These are phyloP conservation scores for Macaca mulatta DNA, from an alignment of 2,113 vertebrate species.

Conservation along the genomic window DNA sequence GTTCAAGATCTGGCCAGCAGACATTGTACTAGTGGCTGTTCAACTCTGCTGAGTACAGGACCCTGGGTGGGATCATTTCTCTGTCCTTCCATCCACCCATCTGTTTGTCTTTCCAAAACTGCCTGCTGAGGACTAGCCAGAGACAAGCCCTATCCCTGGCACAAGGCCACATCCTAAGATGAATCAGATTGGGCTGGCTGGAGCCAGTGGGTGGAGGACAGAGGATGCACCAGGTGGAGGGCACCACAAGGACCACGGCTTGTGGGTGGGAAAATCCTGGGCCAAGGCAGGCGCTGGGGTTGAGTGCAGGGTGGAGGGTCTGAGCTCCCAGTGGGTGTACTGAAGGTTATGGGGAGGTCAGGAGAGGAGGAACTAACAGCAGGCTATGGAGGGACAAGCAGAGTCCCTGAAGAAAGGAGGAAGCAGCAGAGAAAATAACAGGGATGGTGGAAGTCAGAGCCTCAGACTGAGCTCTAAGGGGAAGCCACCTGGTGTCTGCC, in stretches of 20 bases:
- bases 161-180: slow-evolving; percentile 57
- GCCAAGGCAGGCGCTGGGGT: not conserved
- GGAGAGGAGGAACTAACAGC: not conserved
- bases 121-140: slow-evolving; percentile 39
- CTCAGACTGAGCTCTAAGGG: not conserved
- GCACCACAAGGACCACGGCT: slow-evolving; percentile 19
- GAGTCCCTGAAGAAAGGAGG: not conserved
- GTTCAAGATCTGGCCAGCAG: not conserved
- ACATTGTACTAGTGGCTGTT: slow-evolving; percentile 3
- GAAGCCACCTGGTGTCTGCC: not conserved
- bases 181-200: slow-evolving; percentile 51
- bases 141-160: slow-evolving; percentile 63
- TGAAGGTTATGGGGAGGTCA: not conserved
- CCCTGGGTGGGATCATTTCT: slow-evolving; percentile 23
- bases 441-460: not conserved
- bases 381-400: not conserved
- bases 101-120: slow-evolving; percentile 46
- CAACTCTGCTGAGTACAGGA: not conserved
- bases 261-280: not conserved
- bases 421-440: slow-evolving; percentile 3
- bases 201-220: slow-evolving; percentile 59
- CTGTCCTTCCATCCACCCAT: slow-evolving; percentile 33
- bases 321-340: not conserved
- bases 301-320: not conserved
- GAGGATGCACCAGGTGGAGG: slow-evolving; percentile 42